Evolutionary conservation across 2,888 invertebrate genomes (phyloP), one percentile per base, ranked within the genome.

Genomic region (Branchipolynoe longqiensis): DNA sequence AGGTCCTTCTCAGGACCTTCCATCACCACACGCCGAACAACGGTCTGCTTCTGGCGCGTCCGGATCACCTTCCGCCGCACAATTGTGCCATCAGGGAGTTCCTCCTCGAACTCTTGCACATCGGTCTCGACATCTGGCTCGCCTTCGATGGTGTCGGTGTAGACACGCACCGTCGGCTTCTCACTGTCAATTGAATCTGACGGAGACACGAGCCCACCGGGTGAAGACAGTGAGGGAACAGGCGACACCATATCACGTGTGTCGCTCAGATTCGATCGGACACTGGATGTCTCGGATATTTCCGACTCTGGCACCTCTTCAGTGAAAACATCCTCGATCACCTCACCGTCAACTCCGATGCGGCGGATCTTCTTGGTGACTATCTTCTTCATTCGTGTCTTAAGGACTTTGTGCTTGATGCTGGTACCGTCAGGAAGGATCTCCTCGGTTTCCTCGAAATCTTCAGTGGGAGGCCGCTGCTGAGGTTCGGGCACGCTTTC

Each of bases 341-440:
- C 87, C 31, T 88, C 86, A 0, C 88, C 88, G 56, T 89, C 87
- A 48, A 88, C 86, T 25, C 87, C 89, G 56, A 88, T 84, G 18
- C 86, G 64, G 14, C 89, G 78, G 62, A 87, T 85, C 64, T 83
- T 85, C 73, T 85, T 85, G 14, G 83, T 86, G 33, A 86, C 59
- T 14, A 74, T 41, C 64, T 78, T 86, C 81, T 59, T 86, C 4
- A 84, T 62, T 33, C 28, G 59, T 6, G 81, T 81, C 40, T 89
- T 85, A 90, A 91, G 86, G 89, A 92, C 64, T 90, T 90, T 38
- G 89, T 90, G 56, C 41, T 64, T 86, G 28, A 92, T 88, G 22
- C 90, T 88, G 3, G 91, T 90, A 12, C 92, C 92, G 89, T 92
- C 92, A 6, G 90, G 88, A 28, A 90, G 88, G 14, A 87, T 87